These are phyloP conservation scores for Ectemnius lituratus DNA, from an alignment of 2,888 invertebrate genomes.

Conservation along the genomic window DNA sequence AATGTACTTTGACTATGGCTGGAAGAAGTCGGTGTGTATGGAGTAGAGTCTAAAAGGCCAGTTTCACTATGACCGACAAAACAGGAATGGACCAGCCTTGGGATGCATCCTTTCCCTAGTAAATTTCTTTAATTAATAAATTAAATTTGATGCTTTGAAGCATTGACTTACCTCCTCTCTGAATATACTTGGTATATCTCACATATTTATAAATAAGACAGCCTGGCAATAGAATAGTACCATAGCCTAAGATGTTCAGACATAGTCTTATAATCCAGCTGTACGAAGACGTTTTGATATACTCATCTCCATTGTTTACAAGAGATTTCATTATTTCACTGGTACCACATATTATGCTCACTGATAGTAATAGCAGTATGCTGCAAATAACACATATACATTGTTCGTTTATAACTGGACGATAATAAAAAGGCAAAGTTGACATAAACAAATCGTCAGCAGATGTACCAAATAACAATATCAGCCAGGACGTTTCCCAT, in stretches of 20 bases:
- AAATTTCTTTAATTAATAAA: slow-evolving; percentile 36
- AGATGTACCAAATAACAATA: slow-evolving; percentile 74
- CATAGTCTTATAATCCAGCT: slow-evolving; percentile 88
- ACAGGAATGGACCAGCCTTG: slow-evolving; percentile 79
- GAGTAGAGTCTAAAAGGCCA: slow-evolving; percentile 73
- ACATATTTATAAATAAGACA: slow-evolving; percentile 90
- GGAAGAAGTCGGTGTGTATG: slow-evolving; percentile 67
- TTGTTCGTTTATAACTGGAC: neutral
- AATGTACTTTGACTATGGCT: slow-evolving; percentile 77
- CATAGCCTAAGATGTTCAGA: slow-evolving; percentile 92
- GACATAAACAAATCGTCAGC: neutral
- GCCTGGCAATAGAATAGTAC: slow-evolving; percentile 92
- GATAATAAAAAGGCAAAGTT: neutral
- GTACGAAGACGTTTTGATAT: slow-evolving; percentile 76
- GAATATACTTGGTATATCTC: slow-evolving; percentile 87
- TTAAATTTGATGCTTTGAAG: neutral
- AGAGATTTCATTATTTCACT: slow-evolving; percentile 76
- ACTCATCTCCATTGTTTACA: slow-evolving; percentile 65
- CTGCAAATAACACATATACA: slow-evolving; percentile 63
- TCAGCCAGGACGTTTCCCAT: slow-evolving; percentile 75
- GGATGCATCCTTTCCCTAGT: slow-evolving; percentile 77
- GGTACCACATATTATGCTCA: slow-evolving; percentile 77
- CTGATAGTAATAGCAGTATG: slow-evolving; percentile 76
- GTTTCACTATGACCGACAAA: slow-evolving; percentile 79
- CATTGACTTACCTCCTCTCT: slow-evolving; percentile 84